Percentiles rank a stretch among this genome's conserved stretches.
Evolutionary conservation across 2,888 invertebrate species (phyloP).

Genomic region (Dasysyrphus tricinctus): DNA sequence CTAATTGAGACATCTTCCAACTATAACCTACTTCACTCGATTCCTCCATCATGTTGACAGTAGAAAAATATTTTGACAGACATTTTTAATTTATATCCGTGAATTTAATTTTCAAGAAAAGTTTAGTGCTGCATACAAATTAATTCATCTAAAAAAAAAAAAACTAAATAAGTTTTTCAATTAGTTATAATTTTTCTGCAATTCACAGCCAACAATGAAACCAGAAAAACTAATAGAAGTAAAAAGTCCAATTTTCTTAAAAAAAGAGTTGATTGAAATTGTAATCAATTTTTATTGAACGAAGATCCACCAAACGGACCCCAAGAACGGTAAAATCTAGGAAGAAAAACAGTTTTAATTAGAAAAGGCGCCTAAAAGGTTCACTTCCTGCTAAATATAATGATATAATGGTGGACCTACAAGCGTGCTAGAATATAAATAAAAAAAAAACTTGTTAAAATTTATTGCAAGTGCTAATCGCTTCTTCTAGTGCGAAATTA

Average conservation of each 20-base stretch:
- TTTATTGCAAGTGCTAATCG: constrained; percentile 8
- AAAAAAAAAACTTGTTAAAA: constrained; percentile 5
- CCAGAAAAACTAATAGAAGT: not conserved
- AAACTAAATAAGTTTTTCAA: not conserved
- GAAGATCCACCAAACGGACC: constrained; percentile 39
- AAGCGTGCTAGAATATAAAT: constrained; percentile 7
- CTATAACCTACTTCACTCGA: constrained; percentile 17
- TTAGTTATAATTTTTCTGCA: not conserved
- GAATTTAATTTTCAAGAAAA: constrained; percentile 41
- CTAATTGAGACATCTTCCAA: no score
- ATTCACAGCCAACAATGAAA: not conserved
- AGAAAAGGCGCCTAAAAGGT: constrained; percentile 56
- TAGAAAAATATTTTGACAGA: constrained; percentile 52
- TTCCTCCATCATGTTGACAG: constrained; percentile 25
- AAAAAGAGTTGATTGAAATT: not conserved
- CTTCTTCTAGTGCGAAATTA: not conserved
- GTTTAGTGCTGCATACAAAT: constrained; percentile 22
- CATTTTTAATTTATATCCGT: constrained; percentile 35
- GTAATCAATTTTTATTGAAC: constrained; percentile 22
- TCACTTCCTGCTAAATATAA: constrained; percentile 34
- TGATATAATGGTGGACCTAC: constrained; percentile 32
- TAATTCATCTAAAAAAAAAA: not conserved
- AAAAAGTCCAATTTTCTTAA: constrained; percentile 2
- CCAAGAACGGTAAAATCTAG: constrained; percentile 52
- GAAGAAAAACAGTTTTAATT: constrained; percentile 55